Percentiles rank a stretch among this genome's conserved stretches.
These are phyloP conservation scores for Heliangelus exortis DNA, from an alignment of 2,797 vertebrate species.

Conservation along the genomic window DNA sequence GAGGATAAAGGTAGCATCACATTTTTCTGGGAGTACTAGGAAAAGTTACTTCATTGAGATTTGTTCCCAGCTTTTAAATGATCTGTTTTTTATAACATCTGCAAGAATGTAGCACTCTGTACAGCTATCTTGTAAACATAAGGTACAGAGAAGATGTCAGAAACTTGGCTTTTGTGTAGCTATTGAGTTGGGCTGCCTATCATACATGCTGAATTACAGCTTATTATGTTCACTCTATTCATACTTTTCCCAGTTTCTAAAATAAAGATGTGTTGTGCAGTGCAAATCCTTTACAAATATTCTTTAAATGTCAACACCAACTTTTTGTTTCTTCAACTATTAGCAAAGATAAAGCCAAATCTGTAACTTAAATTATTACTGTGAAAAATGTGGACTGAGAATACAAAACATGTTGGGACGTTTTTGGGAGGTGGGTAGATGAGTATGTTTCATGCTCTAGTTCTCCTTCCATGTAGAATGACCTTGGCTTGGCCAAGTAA, in stretches of 20 bases:
- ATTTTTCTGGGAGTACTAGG: not conserved
- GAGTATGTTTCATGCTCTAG: not conserved
- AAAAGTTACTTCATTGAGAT: not conserved
- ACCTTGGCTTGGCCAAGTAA: not conserved
- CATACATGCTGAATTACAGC: not conserved
- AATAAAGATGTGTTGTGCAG: not conserved
- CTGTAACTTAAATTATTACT: not conserved
- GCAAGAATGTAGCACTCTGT: rapidly evolving
- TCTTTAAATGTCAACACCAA: not conserved
- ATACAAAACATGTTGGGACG: not conserved
- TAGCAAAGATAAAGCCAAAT: not conserved
- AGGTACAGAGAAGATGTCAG: not conserved
- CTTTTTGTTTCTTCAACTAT: not conserved
- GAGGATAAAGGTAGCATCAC: not conserved
- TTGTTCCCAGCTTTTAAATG: not conserved
- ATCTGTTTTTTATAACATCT: not conserved
- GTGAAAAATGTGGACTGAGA: not conserved
- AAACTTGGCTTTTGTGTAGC: not conserved
- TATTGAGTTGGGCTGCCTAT: not conserved
- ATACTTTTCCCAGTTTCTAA: not conserved
- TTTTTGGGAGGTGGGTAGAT: not conserved
- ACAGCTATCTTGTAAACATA: not conserved
- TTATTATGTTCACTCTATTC: not conserved
- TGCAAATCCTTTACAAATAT: not conserved
- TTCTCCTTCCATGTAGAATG: not conserved